phyloP scores from a whole-genome alignment of 2,888 invertebrate species.

The Beris chalybata region DNA sequence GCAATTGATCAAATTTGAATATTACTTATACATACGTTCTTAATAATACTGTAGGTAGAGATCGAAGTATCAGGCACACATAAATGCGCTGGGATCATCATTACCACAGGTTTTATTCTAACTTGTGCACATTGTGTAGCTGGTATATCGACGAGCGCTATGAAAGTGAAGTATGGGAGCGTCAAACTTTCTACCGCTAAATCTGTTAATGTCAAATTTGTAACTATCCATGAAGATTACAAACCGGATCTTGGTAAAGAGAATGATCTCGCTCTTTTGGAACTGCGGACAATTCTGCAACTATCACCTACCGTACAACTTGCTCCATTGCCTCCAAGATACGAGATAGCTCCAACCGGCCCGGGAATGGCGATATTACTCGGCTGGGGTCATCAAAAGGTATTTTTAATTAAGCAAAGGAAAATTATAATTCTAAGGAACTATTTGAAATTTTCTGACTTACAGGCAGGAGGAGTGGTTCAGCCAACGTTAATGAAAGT shows the following conservation, averaged over 20 bases:
- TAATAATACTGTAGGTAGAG: no score
- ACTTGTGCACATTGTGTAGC: conserved; percentile 51
- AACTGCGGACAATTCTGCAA: conserved; percentile 42
- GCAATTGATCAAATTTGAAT: no score
- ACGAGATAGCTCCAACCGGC: conserved; percentile 39
- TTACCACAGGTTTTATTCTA: conserved; percentile 44
- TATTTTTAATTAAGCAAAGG: no score
- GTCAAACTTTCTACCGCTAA: conserved; percentile 44
- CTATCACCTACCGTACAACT: conserved; percentile 43
- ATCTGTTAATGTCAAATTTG: conserved; percentile 44
- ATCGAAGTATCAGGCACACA: conserved; percentile 37
- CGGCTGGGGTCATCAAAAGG: conserved; percentile 48
- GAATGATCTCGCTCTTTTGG: conserved; percentile 56
- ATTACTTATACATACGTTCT: no score
- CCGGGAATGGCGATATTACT: conserved; percentile 43
- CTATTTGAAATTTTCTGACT: background rate
- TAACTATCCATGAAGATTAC: conserved; percentile 51
- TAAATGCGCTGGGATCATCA: conserved; percentile 48
- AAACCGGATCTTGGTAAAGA: conserved; percentile 44
- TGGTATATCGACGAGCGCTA: conserved; percentile 32
- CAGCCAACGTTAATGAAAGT: conserved; percentile 51
- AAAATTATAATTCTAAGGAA: background rate
- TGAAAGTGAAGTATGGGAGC: conserved; percentile 47
- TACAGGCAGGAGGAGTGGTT: conserved; percentile 49
- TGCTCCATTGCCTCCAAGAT: conserved; percentile 47